Conservation (phyloP, 2,888 invertebrate species). For the Electrophaes corylata region DNA sequence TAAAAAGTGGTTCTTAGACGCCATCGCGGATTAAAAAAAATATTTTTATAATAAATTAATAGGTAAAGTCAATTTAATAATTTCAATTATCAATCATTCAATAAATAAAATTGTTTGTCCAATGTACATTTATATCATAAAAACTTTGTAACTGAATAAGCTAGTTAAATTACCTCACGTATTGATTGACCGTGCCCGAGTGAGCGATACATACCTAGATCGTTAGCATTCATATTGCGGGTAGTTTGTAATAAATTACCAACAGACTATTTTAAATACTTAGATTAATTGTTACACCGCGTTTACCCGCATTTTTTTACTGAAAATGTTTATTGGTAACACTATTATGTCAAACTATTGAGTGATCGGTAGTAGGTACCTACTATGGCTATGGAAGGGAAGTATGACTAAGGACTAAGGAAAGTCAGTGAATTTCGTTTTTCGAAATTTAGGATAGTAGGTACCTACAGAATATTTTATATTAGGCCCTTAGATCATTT, state of each 20-base stretch:
- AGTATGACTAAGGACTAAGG: no score
- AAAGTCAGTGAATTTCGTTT: no score
- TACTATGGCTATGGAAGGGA: no score
- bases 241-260: constrained; percentile 40
- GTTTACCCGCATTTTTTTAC: no score
- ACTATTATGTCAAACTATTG: no score
- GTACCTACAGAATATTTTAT: no score
- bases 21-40: constrained; percentile 48
- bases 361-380: no score
- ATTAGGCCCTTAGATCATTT: no score
- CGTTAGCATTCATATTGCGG: constrained; percentile 39
- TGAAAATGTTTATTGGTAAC: no score
- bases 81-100: constrained; percentile 49
- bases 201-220: constrained; percentile 36
- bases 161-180: constrained; percentile 61
- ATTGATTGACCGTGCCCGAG: constrained; percentile 57
- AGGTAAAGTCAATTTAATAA: constrained; percentile 52
- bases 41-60: constrained; percentile 44
- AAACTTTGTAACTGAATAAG: constrained; percentile 42
- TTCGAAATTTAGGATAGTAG: no score
- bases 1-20: constrained; percentile 66
- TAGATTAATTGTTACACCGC: not conserved
- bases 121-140: constrained; percentile 50
- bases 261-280: constrained; percentile 5
- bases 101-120: constrained; percentile 51